Percentiles rank a stretch among this genome's conserved stretches.
phyloP scores from a whole-genome alignment of 2,888 invertebrate species.

The Iphiclides podalirius region DNA sequence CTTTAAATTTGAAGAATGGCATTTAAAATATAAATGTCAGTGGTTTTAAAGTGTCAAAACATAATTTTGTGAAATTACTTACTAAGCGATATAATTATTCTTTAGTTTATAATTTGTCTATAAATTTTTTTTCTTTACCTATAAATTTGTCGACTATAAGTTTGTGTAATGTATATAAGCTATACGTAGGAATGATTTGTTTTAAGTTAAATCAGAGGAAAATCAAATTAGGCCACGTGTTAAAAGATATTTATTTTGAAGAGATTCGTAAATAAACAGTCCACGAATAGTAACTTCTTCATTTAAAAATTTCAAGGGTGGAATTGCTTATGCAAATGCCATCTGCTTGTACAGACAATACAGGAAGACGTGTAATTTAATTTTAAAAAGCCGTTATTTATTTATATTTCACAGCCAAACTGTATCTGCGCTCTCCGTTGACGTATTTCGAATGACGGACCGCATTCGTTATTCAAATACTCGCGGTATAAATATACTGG shows the following conservation, averaged over 20 bases:
- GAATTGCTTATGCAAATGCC: not conserved
- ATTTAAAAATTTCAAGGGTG: not conserved
- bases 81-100: too few species aligned
- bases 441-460: constrained; percentile 1
- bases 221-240: too few species aligned
- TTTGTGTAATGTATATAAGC: too few species aligned
- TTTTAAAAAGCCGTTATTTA: constrained; percentile 6
- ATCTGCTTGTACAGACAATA: not conserved
- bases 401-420: not conserved
- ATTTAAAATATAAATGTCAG: not conserved
- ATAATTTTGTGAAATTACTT: not conserved
- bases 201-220: too few species aligned
- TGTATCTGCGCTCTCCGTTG: constrained; percentile 6
- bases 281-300: not conserved
- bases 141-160: too few species aligned
- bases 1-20: not conserved
- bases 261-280: not conserved
- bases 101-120: too few species aligned
- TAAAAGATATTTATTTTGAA: not conserved
- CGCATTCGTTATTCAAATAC: not conserved
- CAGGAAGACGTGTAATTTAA: constrained; percentile 9
- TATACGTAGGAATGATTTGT: too few species aligned
- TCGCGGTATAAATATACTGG: not conserved
- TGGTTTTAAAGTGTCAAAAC: not conserved
- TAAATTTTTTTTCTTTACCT: too few species aligned